phyloP scores from a whole-genome alignment of 2,888 invertebrate genomes.

The Aspidiotus rigidus region DNA sequence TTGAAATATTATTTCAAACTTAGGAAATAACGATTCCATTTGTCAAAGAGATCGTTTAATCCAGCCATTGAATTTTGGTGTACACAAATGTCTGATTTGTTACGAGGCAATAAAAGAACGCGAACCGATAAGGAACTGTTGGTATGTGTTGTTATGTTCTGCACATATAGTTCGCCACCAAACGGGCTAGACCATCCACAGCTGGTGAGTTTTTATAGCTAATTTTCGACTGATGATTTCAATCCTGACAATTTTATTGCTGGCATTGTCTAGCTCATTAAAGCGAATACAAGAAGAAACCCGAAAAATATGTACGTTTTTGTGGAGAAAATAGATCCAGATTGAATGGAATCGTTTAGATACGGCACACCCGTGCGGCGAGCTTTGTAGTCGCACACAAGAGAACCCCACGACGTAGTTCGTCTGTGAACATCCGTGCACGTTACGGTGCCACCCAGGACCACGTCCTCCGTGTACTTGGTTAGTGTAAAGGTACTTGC shows the following conservation, averaged over 20 bases:
- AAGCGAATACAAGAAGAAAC: slow-evolving; percentile 62
- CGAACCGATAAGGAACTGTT: slow-evolving; percentile 85
- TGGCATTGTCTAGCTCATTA: slow-evolving; percentile 98
- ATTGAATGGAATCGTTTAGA: slow-evolving; percentile 68
- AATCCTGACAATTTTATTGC: slow-evolving; percentile 50
- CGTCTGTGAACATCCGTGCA: slow-evolving; percentile 42
- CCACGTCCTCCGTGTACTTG: slow-evolving; percentile 85
- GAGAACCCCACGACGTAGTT: slow-evolving; percentile 39
- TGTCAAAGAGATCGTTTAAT: slow-evolving; percentile 68
- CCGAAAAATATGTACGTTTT: slow-evolving; percentile 78
- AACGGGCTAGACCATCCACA: slow-evolving; percentile 82
- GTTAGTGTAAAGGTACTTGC: slow-evolving; percentile 52
- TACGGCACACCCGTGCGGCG: slow-evolving; percentile 85
- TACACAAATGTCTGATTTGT: slow-evolving; percentile 88
- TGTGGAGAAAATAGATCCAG: slow-evolving; percentile 64
- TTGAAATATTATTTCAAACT: no score
- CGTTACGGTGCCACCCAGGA: slow-evolving; percentile 80
- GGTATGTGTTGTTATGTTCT: slow-evolving; percentile 83
- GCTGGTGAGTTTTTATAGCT: slow-evolving; percentile 42
- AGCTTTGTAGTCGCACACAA: slow-evolving; percentile 56
- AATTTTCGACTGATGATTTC: not conserved
- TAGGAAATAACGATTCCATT: not conserved
- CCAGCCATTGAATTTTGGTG: slow-evolving; percentile 72
- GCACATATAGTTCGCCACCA: slow-evolving; percentile 79
- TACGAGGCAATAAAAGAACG: slow-evolving; percentile 73